Percentiles rank a stretch among this genome's conserved stretches.
phyloP scores from a whole-genome alignment of 2,888 invertebrate genomes.

The Hymenopus coronatus region DNA sequence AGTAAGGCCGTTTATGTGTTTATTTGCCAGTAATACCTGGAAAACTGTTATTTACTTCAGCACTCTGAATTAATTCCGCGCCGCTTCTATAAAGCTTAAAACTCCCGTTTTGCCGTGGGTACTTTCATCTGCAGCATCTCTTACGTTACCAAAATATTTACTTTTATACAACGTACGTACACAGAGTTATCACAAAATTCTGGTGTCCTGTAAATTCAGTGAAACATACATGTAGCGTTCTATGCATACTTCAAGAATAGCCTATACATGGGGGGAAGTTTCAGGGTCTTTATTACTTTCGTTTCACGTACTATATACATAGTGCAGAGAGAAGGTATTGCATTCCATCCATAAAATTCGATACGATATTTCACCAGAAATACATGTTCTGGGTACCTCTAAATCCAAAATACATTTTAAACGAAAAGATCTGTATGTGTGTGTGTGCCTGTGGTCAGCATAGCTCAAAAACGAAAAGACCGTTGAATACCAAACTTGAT shows the following conservation, averaged over 20 bases:
- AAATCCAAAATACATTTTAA: no score
- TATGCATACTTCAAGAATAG: background rate
- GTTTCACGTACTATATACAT: no score
- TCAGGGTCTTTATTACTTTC: no score
- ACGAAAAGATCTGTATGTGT: no score
- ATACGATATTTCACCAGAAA: no score
- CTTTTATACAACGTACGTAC: background rate
- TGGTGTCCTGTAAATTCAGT: background rate
- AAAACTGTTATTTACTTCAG: background rate
- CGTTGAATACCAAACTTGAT: no score
- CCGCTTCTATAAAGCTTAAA: background rate
- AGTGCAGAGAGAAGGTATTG: no score
- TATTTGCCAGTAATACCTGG: background rate
- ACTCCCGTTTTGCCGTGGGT: background rate
- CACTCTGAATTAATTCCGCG: background rate
- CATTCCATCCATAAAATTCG: no score
- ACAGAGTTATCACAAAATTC: background rate
- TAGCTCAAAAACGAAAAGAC: no score
- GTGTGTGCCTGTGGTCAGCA: no score
- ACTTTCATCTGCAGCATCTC: background rate
- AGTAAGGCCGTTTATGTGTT: background rate
- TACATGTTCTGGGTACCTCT: no score
- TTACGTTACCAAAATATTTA: background rate
- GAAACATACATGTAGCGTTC: background rate
- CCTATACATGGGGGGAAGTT: background rate